Conservation (phyloP, 2,113 vertebrate species). For the Sturnira hondurensis region DNA sequence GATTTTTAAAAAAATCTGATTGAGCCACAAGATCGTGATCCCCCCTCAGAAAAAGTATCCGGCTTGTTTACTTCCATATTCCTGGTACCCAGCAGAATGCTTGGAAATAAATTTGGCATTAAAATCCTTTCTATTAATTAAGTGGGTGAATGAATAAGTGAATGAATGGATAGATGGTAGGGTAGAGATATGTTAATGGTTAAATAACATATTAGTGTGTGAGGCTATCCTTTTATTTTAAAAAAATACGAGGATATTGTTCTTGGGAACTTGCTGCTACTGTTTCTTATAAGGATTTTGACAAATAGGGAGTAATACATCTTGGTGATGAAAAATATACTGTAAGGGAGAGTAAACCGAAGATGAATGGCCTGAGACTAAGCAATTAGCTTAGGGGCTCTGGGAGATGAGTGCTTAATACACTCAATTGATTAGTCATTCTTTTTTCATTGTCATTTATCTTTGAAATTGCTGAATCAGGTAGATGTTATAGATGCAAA, state of each 20-base stretch:
- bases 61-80: not conserved
- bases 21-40: not conserved
- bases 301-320: slow-evolving; percentile 20
- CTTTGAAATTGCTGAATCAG: not conserved
- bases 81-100: not conserved
- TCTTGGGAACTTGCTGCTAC: not conserved
- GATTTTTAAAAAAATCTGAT: not conserved
- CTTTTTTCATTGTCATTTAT: slow-evolving; percentile 35
- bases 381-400: slow-evolving; percentile 41
- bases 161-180: not conserved
- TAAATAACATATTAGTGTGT: not conserved
- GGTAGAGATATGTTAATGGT: not conserved
- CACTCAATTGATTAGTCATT: slow-evolving; percentile 30
- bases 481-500: not conserved
- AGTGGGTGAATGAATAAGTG: not conserved
- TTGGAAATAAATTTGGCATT: not conserved
- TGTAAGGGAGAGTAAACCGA: not conserved
- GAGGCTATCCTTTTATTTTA: not conserved
- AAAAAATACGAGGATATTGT: not conserved
- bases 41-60: not conserved
- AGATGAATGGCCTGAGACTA: slow-evolving; percentile 26
- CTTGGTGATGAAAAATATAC: slow-evolving; percentile 12
- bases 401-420: slow-evolving; percentile 38
- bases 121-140: not conserved
- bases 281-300: not conserved